Evolutionary conservation across 2,113 vertebrate species (phyloP).

Genomic region (Urocynchramus pylzowi): DNA sequence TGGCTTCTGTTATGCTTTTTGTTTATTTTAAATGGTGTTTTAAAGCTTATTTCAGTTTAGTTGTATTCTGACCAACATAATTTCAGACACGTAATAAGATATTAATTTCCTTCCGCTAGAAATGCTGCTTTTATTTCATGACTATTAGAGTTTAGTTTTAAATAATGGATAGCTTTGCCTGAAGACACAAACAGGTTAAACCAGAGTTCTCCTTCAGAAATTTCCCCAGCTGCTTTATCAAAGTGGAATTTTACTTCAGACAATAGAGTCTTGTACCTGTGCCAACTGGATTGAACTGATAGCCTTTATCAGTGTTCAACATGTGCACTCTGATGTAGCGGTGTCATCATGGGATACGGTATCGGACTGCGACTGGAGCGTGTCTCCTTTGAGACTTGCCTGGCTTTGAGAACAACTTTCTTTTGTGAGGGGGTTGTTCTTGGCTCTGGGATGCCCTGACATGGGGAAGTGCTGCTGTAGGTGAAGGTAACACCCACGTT

Average conservation of each 20-base stretch:
- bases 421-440: background rate
- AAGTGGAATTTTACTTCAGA: slow-evolving; percentile 19
- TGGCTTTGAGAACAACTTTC: background rate
- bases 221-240: slow-evolving; percentile 1
- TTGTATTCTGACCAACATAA: background rate
- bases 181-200: background rate
- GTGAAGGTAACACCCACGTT: fast-evolving
- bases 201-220: background rate
- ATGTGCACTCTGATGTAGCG: background rate
- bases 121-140: background rate
- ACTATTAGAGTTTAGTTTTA: background rate
- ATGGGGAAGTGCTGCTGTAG: fast-evolving
- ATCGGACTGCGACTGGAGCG: background rate
- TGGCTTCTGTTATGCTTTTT: background rate
- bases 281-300: background rate
- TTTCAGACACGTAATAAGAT: background rate
- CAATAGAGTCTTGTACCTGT: background rate
- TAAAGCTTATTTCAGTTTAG: background rate
- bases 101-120: background rate
- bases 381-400: background rate
- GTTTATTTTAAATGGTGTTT: slow-evolving; percentile 12
- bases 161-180: slow-evolving; percentile 13
- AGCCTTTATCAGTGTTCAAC: background rate
- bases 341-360: background rate
- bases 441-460: background rate